These are phyloP conservation scores for Crotophaga sulcirostris DNA, from an alignment of 2,113 vertebrate genomes.

Conservation along the genomic window DNA sequence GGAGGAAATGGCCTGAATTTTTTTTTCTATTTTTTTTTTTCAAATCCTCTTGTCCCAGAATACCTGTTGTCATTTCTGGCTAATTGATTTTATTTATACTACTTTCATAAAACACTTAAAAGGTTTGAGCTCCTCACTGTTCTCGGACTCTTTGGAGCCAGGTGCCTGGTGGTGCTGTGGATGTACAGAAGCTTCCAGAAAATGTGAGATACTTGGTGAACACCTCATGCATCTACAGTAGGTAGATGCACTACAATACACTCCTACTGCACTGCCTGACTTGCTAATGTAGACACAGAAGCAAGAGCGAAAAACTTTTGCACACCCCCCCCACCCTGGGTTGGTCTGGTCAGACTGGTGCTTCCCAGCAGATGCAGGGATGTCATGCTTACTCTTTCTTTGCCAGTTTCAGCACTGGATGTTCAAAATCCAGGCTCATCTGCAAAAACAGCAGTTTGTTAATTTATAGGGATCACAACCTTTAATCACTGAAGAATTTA, in stretches of 20 bases:
- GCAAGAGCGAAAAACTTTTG: neutral
- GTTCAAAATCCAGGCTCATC: too few species aligned
- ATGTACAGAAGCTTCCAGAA: neutral
- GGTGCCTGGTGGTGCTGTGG: neutral
- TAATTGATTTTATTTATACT: too few species aligned
- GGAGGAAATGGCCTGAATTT: neutral
- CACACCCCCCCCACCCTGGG: too few species aligned
- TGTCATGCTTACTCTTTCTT: neutral
- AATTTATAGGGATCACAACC: too few species aligned
- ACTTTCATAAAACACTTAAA: neutral
- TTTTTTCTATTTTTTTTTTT: neutral
- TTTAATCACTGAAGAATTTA: too few species aligned
- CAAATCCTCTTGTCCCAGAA: neutral
- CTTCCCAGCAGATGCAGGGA: neutral
- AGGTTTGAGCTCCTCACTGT: neutral
- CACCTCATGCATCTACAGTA: neutral
- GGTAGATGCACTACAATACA: too few species aligned
- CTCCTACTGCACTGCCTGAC: too few species aligned
- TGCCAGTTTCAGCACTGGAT: neutral
- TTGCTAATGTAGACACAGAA: too few species aligned
- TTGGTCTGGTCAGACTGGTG: fast-evolving
- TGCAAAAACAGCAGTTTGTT: too few species aligned
- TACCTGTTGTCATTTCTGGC: neutral
- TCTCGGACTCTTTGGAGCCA: neutral
- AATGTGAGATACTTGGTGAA: neutral